Percentiles rank a stretch among this genome's conserved stretches.
phyloP scores from a whole-genome alignment of 2,113 vertebrate genomes.

The Pachypanchax playfairii region DNA sequence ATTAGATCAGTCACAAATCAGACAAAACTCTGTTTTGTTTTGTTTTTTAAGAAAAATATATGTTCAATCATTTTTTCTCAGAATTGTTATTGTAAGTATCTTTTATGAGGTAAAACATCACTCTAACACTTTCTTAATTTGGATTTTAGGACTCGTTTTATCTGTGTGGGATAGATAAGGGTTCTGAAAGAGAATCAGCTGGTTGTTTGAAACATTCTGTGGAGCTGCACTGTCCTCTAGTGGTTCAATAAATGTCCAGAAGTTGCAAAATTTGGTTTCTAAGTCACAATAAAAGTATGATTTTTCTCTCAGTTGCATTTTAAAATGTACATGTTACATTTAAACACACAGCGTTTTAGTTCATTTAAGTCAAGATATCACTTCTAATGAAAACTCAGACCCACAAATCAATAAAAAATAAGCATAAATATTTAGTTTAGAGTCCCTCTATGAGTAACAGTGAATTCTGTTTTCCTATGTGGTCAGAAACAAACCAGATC shows the following conservation, averaged over 20 bases:
- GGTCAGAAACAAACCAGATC: slow-evolving; percentile 54
- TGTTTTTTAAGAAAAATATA: too few relatives aligned
- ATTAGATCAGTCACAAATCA: too few relatives aligned
- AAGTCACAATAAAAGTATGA: not conserved
- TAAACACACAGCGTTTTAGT: too few relatives aligned
- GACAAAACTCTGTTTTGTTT: too few relatives aligned
- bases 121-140: too few relatives aligned
- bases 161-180: slow-evolving; percentile 10
- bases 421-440: not conserved
- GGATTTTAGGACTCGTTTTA: not conserved
- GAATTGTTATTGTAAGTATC: too few relatives aligned
- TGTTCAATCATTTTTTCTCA: too few relatives aligned
- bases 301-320: not conserved
- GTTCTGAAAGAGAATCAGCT: not conserved
- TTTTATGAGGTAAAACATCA: too few relatives aligned
- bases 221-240: slow-evolving; percentile 45
- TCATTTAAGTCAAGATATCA: not conserved
- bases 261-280: not conserved
- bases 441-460: slow-evolving; percentile 66
- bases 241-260: slow-evolving; percentile 21
- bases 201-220: not conserved
- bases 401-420: not conserved
- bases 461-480: slow-evolving; percentile 28
- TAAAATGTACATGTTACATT: not conserved
- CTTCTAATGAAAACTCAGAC: not conserved